Evolutionary conservation across 2,888 invertebrate genomes (phyloP).

Genomic region (Chymomyza procnemis): DNA sequence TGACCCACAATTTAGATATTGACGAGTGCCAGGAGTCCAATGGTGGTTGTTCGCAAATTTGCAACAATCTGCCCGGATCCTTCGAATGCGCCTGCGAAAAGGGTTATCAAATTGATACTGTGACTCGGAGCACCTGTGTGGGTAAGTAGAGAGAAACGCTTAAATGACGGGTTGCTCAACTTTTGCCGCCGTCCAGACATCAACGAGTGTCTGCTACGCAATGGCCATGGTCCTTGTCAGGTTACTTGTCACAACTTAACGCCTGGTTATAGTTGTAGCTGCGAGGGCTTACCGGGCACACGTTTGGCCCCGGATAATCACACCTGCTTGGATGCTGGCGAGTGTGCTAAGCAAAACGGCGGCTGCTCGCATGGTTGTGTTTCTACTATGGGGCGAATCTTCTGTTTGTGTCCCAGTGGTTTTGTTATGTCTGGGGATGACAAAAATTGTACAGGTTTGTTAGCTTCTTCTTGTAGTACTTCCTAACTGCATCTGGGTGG

Average conservation of each 20-base stretch:
- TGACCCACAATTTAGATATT: constrained; percentile 78
- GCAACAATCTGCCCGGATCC: constrained; percentile 81
- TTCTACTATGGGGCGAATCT: constrained; percentile 77
- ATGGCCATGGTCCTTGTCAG: constrained; percentile 83
- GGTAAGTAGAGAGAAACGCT: constrained; percentile 76
- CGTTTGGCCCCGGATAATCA: constrained; percentile 80
- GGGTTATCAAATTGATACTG: constrained; percentile 79
- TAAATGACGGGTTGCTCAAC: background rate
- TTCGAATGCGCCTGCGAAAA: constrained; percentile 80
- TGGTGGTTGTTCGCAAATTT: constrained; percentile 81
- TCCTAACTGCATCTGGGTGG: background rate
- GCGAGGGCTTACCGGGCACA: constrained; percentile 81
- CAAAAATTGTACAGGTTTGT: constrained; percentile 79
- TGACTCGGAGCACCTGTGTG: constrained; percentile 79
- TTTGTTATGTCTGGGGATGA: constrained; percentile 75
- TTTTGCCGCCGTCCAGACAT: constrained; percentile 77
- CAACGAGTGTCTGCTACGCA: constrained; percentile 82
- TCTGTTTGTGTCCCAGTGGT: constrained; percentile 80
- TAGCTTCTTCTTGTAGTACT: background rate
- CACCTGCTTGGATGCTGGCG: constrained; percentile 79
- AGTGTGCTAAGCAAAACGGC: constrained; percentile 77
- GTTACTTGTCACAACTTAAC: constrained; percentile 82
- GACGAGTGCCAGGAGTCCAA: constrained; percentile 81
- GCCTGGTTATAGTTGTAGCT: constrained; percentile 82
- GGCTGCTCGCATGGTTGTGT: constrained; percentile 80